phyloP scores from a whole-genome alignment of 2,888 invertebrate species.

The Drosophila fungiperda region DNA sequence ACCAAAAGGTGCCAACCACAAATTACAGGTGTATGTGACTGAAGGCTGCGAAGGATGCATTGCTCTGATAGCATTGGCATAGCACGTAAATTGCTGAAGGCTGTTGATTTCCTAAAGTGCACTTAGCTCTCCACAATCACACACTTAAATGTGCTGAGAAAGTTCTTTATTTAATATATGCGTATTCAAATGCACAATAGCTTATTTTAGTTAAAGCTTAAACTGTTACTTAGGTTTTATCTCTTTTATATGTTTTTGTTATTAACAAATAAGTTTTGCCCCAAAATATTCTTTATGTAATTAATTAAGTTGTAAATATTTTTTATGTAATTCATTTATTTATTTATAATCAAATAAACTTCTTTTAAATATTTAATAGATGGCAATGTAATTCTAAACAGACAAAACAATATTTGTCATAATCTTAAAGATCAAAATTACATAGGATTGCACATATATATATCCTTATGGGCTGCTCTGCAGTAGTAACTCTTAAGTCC shows the following conservation, averaged over 20 bases:
- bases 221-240: background rate
- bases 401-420: background rate
- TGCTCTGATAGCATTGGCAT: conserved; percentile 64
- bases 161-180: conserved; percentile 5
- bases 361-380: background rate
- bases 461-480: background rate
- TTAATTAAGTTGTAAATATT: background rate
- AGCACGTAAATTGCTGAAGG: conserved; percentile 56
- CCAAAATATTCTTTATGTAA: background rate
- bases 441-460: background rate
- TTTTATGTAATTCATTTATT: background rate
- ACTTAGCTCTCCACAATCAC: conserved; percentile 42
- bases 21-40: conserved; percentile 74
- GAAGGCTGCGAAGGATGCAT: conserved; percentile 56
- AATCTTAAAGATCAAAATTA: background rate
- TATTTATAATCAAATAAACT: background rate
- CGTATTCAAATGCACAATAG: conserved; percentile 17
- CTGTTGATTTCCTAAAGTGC: conserved; percentile 59
- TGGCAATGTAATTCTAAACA: background rate
- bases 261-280: background rate
- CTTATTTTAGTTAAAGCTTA: conserved; percentile 21
- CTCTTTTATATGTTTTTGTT: background rate
- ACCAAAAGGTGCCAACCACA: conserved; percentile 48
- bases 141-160: conserved; percentile 23
- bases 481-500: conserved; percentile 5